Conservation (phyloP, 92 coral and sea anemone species). For the Zoanthus sociatus region DNA sequence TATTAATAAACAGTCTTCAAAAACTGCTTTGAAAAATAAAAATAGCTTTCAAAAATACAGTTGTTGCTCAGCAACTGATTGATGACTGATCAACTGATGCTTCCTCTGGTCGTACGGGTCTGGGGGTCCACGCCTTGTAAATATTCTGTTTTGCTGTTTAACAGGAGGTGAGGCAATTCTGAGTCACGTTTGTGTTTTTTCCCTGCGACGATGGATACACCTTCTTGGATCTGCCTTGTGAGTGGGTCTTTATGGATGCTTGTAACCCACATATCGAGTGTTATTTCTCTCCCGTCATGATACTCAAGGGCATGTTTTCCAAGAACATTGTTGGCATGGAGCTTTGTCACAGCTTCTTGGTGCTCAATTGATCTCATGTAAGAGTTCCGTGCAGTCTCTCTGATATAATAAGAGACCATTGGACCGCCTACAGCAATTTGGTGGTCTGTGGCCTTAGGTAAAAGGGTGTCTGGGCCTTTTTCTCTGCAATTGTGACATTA, state of each 20-base stretch:
- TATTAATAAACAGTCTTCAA: conserved; percentile 12
- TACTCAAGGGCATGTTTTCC: conserved; percentile 25
- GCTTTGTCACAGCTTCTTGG: conserved; percentile 29
- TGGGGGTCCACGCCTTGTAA: conserved; percentile 25
- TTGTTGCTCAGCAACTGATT: conserved; percentile 27
- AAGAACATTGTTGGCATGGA: conserved; percentile 24
- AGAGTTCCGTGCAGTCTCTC: too few species aligned
- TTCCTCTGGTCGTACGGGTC: conserved; percentile 40
- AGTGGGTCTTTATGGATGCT: conserved; percentile 42
- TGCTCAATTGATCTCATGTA: conserved; percentile 24
- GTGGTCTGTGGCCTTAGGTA: conserved; percentile 4
- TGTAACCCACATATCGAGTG: conserved; percentile 39
- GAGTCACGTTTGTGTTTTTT: conserved; percentile 36
- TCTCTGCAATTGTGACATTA: conserved; percentile 22
- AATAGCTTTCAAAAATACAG: conserved; percentile 30
- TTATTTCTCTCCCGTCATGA: conserved; percentile 35
- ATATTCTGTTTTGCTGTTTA: conserved; percentile 38
- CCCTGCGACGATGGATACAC: conserved; percentile 38
- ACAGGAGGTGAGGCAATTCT: conserved; percentile 37
- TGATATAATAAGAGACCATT: too few species aligned
- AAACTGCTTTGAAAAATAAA: too few species aligned
- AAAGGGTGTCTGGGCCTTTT: conserved; percentile 16
- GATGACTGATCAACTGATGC: conserved; percentile 28
- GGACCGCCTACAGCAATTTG: conserved; percentile 1
- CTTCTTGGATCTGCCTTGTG: conserved; percentile 43